These are phyloP conservation scores for Andrena chrysosceles DNA, from an alignment of 2,888 invertebrate genomes.

Conservation along the genomic window DNA sequence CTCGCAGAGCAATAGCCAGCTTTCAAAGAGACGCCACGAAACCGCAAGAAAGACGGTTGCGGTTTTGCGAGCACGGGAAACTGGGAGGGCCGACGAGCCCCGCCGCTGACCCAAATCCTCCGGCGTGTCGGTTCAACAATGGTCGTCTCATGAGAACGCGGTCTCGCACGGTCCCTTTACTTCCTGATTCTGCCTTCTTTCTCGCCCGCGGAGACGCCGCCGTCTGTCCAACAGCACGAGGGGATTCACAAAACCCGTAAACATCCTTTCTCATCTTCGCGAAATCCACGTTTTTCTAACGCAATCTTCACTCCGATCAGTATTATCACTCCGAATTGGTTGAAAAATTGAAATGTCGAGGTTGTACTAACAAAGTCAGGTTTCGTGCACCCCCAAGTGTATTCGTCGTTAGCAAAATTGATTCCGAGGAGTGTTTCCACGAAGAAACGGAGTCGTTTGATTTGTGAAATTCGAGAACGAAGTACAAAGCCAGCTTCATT, in stretches of 20 bases:
- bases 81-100: slow-evolving; percentile 74
- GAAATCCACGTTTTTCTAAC: background rate
- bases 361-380: too few relatives aligned
- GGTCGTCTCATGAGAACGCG: slow-evolving; percentile 76
- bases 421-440: background rate
- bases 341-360: background rate
- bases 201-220: slow-evolving; percentile 52
- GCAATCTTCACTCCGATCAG: background rate
- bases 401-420: too few relatives aligned
- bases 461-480: background rate
- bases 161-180: slow-evolving; percentile 71
- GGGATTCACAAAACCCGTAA: slow-evolving; percentile 19
- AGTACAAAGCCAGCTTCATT: slow-evolving; percentile 2
- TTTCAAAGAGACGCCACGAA: slow-evolving; percentile 71
- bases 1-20: slow-evolving; percentile 59
- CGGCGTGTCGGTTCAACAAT: slow-evolving; percentile 73
- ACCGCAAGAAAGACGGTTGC: slow-evolving; percentile 72
- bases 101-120: slow-evolving; percentile 79
- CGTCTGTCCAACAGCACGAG: slow-evolving; percentile 2
- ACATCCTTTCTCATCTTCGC: background rate
- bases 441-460: background rate
- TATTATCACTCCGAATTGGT: background rate
- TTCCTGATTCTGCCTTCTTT: slow-evolving; percentile 70
- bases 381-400: too few relatives aligned
- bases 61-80: slow-evolving; percentile 74